Conservation (phyloP, 1,140 invertebrate species). For the Agraylea sexmaculata region DNA sequence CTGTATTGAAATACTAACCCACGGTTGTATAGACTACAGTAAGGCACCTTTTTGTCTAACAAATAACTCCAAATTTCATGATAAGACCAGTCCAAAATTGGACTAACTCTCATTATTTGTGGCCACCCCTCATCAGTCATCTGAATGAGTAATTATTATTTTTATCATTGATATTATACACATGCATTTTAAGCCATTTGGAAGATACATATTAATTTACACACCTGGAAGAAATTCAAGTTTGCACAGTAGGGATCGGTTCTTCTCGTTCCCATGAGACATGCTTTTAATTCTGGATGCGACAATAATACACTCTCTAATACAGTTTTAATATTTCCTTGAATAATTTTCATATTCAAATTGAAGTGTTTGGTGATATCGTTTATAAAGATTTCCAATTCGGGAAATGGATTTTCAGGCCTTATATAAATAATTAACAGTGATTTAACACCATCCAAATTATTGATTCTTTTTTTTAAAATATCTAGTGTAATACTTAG, state of each 20-base stretch:
- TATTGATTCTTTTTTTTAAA: slow-evolving; percentile 42
- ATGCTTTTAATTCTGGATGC: slow-evolving; percentile 60
- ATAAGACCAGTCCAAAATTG: slow-evolving; percentile 84
- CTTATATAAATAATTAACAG: slow-evolving; percentile 66
- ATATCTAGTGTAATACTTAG: slow-evolving; percentile 64
- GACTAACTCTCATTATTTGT: slow-evolving; percentile 72
- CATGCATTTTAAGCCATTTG: slow-evolving; percentile 6
- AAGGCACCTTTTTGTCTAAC: slow-evolving; percentile 61
- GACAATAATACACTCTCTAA: slow-evolving; percentile 49
- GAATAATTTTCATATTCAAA: slow-evolving; percentile 55
- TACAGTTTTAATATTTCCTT: slow-evolving; percentile 59
- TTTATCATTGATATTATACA: no score
- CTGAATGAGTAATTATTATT: slow-evolving; percentile 30
- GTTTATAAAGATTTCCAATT: slow-evolving; percentile 77
- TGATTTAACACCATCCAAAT: slow-evolving; percentile 24
- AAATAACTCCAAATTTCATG: slow-evolving; percentile 83
- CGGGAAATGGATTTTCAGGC: slow-evolving; percentile 64
- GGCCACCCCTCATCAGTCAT: slow-evolving; percentile 84
- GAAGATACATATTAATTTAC: slow-evolving; percentile 9
- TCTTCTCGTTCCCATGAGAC: slow-evolving; percentile 77
- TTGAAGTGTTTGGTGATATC: slow-evolving; percentile 58
- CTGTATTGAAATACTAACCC: slow-evolving; percentile 43
- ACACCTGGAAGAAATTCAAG: slow-evolving; percentile 57
- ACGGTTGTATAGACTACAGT: slow-evolving; percentile 78
- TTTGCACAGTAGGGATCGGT: slow-evolving; percentile 69